phyloP scores from a whole-genome alignment of 1,140 invertebrate genomes.

The Polypedilum vanderplanki region DNA sequence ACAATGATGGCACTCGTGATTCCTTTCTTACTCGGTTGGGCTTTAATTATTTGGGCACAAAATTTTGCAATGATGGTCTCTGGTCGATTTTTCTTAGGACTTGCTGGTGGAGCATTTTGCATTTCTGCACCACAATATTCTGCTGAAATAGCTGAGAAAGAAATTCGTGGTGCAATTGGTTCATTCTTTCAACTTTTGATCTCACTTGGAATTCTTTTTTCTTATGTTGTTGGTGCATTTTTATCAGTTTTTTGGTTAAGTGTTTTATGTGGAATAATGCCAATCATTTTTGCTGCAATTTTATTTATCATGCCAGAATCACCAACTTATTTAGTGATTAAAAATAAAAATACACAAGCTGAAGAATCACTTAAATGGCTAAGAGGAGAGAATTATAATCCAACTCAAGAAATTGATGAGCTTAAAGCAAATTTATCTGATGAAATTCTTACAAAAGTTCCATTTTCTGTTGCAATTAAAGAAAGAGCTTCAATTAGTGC shows the following conservation, averaged over 20 bases:
- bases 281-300: conserved; percentile 50
- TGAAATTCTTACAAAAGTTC: conserved; percentile 42
- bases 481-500: background rate
- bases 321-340: conserved; percentile 51
- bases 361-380: conserved; percentile 57
- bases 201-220: conserved; percentile 56
- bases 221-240: conserved; percentile 51
- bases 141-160: conserved; percentile 61
- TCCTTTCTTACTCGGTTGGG: conserved; percentile 62
- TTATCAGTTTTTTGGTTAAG: conserved; percentile 45
- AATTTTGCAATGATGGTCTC: conserved; percentile 55
- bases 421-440: conserved; percentile 22
- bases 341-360: conserved; percentile 55
- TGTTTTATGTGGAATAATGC: conserved; percentile 51
- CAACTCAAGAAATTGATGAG: conserved; percentile 9
- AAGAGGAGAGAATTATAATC: conserved; percentile 58
- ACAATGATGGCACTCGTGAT: conserved; percentile 56
- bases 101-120: conserved; percentile 54
- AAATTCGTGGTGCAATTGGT: conserved; percentile 61
- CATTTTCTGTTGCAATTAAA: background rate
- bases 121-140: conserved; percentile 58
- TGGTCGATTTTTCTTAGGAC: conserved; percentile 62
- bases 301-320: conserved; percentile 66
- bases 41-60: conserved; percentile 53
- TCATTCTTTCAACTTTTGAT: conserved; percentile 63